Evolutionary conservation across 2,797 vertebrate species (phyloP), one percentile per base, ranked within the genome.

Genomic region (Melanotaenia parkinsoni): DNA sequence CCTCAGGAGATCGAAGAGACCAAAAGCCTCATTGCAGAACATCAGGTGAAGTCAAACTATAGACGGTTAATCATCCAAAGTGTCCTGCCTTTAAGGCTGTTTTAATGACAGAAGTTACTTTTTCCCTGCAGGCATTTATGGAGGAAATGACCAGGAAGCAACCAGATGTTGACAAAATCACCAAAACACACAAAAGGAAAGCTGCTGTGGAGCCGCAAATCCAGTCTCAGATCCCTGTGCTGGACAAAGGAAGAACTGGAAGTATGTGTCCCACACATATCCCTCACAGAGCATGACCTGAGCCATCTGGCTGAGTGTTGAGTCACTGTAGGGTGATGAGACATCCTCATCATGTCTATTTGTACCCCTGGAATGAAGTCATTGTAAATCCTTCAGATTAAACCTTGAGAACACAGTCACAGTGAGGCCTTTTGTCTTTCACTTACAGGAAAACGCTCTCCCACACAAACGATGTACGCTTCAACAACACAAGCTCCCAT

Each of bases 71-170:
- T n/a, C 24, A 38, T 11, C 1, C 1, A 37, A 22, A 14, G 13
- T 40, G 33, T 18, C 28, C 11, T 33, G 56, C 10, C 53, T 35
- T 18, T n/a, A 0, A 26, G 5, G 45, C 24, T 57, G 10, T 45
- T 63, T 26, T 45, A 6, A 35, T 47, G 56, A 70, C 50, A 67
- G 45, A 24, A 64, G 38, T 71, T 81, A 14, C 56, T 78, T 60
- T 60, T 38, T 58, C 43, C 10, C 85, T 91, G 74, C 86, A 99
- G 98, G 94, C 87, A 0, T 99, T 99, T 87, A 98, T 99, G 98
- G 98, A 99, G 89, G 98, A 99, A 95, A 99, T 99, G 97, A 99
- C 98, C 82, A 96, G 97, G 93, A 99, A 99, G 88, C 98, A 99
- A 80, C 98, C 98, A 77, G 97, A 99, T 88, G 98, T 99, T 85